Conservation (phyloP, 2,888 invertebrate species). For the Tillus elongatus region DNA sequence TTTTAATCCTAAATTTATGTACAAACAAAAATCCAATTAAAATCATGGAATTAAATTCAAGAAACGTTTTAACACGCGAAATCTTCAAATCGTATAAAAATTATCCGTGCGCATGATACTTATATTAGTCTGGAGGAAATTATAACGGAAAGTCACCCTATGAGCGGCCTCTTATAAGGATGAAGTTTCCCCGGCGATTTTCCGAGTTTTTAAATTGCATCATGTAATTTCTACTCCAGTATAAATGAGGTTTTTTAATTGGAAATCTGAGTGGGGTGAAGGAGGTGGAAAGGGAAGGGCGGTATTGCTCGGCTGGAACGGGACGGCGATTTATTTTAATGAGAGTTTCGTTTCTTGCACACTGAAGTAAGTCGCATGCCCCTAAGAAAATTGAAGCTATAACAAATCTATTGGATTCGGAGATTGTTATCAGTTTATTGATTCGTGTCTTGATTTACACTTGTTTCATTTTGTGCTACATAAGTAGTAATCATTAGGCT, state of each 20-base stretch:
- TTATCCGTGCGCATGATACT: conserved; percentile 43
- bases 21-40: conserved; percentile 42
- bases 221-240: conserved; percentile 41
- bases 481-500: no score
- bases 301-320: no score
- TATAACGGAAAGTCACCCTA: conserved; percentile 29
- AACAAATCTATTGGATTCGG: no score
- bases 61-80: conserved; percentile 42
- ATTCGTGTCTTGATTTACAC: no score
- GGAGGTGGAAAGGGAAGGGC: no score
- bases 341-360: conserved; percentile 33
- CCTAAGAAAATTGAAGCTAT: no score
- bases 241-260: conserved; percentile 44
- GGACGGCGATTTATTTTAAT: conserved; percentile 39
- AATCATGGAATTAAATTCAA: conserved; percentile 39
- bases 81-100: conserved; percentile 43
- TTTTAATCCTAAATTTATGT: no score
- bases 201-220: conserved; percentile 40
- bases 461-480: no score
- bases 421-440: no score
- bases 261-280: conserved; percentile 37
- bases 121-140: conserved; percentile 35
- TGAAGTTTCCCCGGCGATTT: conserved; percentile 28
- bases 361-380: no score
- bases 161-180: conserved; percentile 28